Conservation (phyloP, 2,888 invertebrate species). For the Lottia gigantea region DNA sequence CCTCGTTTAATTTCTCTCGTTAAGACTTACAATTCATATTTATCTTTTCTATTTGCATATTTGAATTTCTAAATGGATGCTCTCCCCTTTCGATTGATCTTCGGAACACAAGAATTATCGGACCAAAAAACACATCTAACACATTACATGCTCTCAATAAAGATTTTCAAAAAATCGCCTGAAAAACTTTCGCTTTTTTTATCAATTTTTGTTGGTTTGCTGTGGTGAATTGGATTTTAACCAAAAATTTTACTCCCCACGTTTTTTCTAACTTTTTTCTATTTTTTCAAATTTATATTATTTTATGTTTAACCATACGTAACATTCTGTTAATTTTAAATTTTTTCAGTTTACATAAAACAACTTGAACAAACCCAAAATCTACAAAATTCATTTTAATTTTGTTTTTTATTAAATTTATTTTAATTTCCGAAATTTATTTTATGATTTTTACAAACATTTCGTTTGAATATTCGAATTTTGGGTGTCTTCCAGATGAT, state of each 20-base stretch:
- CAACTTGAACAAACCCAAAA: too few relatives aligned
- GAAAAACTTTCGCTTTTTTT: background rate
- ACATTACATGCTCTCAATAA: background rate
- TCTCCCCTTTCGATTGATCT: too few relatives aligned
- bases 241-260: background rate
- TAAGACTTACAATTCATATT: too few relatives aligned
- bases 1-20: too few relatives aligned
- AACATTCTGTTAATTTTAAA: background rate
- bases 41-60: too few relatives aligned
- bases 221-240: slow-evolving; percentile 8
- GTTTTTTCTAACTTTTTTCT: background rate
- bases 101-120: too few relatives aligned
- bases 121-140: too few relatives aligned
- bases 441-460: background rate
- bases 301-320: background rate
- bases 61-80: too few relatives aligned
- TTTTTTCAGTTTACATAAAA: background rate
- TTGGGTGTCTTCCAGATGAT: slow-evolving; percentile 39
- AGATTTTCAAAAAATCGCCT: slow-evolving; percentile 9
- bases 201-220: slow-evolving; percentile 1
- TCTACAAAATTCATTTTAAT: too few relatives aligned
- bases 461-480: slow-evolving; percentile 14
- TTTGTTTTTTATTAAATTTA: too few relatives aligned
- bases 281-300: background rate
- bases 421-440: too few relatives aligned